A percentile compares a stretch with the other conserved stretches of the same genome.
Evolutionary conservation across 1,140 invertebrate species (phyloP).

Genomic region (Drosophila leontia): DNA sequence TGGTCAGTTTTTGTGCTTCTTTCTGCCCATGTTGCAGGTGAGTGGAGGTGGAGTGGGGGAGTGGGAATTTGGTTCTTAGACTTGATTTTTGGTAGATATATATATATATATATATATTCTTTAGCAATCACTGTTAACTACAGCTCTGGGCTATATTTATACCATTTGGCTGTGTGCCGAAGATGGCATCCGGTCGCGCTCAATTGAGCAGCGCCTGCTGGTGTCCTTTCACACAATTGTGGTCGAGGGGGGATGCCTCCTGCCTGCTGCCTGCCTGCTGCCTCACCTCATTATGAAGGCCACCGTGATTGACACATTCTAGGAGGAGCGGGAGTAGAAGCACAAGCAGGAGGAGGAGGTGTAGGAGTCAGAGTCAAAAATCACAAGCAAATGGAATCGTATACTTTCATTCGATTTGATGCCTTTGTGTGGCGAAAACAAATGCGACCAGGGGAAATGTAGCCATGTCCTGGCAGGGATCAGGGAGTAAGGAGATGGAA

Average conservation of each 20-base stretch:
- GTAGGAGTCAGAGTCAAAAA: constrained; percentile 29
- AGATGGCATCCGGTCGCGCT: constrained; percentile 28
- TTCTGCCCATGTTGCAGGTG: constrained; percentile 91
- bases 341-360: neutral
- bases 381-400: constrained; percentile 51
- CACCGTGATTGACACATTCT: constrained; percentile 63
- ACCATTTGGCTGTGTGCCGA: constrained; percentile 18
- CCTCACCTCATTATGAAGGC: constrained; percentile 49
- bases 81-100: neutral
- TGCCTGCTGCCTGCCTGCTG: constrained; percentile 17
- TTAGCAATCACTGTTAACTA: constrained; percentile 26
- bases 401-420: constrained; percentile 55
- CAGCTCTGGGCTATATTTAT: constrained; percentile 37
- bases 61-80: constrained; percentile 16
- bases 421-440: constrained; percentile 42
- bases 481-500: neutral
- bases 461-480: neutral
- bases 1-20: constrained; percentile 90
- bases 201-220: constrained; percentile 35
- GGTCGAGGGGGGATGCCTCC: neutral
- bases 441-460: constrained; percentile 14
- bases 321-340: too few species aligned
- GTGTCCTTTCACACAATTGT: constrained; percentile 9
- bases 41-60: constrained; percentile 63
- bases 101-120: neutral